Evolutionary conservation across 2,113 vertebrate species (phyloP), one percentile per base, ranked within the genome.

Genomic region (Atlantisia rogersi): DNA sequence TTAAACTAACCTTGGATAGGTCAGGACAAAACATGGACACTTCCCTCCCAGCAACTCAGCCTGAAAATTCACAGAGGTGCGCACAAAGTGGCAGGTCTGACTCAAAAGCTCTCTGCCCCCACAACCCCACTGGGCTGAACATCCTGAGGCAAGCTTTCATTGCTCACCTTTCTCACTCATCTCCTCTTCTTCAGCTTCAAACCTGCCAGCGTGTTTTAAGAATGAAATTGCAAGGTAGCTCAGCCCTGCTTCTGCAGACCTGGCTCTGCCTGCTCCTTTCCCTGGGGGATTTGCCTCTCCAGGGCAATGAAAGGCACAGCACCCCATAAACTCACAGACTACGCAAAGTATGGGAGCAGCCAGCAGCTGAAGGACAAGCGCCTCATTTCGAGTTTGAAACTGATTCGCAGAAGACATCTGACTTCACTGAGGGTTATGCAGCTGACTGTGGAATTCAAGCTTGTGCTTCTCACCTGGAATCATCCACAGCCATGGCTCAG

Each of bases 311-410:
- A 82, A 67, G 26, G 48, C 50, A 46, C 59, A 55, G 39, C 4
- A 42, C 17, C 29, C 52, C 12, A 20, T 26, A 53, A 0, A 0
- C 52, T 53, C 70, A n/a, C 0, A 2, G 22, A n/a, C 63, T 55
- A 35, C 31, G 71, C 59, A 52, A 62, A 77, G 31, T 7, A 67
- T 2, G 0, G 12, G 64, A 83, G 48, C 18, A 83, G n/a, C 53
- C 1, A 10, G 37, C 22, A 39, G 60, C 0, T 73, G 53, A 87
- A 82, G 46, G 78, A 88, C 69, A 71, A 37, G 29, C 1, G 0
- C n/a, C 86, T 93, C 70, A 40, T 68, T 85, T 82, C 55, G 65
- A 82, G 55, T 67, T 93, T 85, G 71, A 82, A 91, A 59, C 10
- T 25, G 55, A 74, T 63, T 69, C 85, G 58, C 55, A 73, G 35